Conservation (phyloP, 2,888 invertebrate species). For the Callosobruchus maculatus region DNA sequence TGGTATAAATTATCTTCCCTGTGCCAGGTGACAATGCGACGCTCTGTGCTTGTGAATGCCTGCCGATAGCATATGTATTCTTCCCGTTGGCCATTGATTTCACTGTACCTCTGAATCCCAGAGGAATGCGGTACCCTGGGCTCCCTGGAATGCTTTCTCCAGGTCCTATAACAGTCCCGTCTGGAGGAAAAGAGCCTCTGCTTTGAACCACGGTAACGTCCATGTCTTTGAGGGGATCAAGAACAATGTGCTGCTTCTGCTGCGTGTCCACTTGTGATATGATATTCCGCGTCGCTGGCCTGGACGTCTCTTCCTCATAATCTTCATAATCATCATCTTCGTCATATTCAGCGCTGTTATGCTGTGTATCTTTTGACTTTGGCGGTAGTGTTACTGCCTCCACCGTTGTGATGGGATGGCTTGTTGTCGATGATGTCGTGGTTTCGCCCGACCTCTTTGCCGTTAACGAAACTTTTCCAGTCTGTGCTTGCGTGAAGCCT, state of each 20-base stretch:
- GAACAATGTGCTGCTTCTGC: slow-evolving; percentile 62
- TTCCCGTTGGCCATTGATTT: slow-evolving; percentile 60
- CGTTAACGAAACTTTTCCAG: background rate
- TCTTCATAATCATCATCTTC: slow-evolving; percentile 46
- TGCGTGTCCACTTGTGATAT: slow-evolving; percentile 33
- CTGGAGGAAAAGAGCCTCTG: slow-evolving; percentile 52
- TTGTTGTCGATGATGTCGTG: slow-evolving; percentile 1
- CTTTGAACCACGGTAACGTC: slow-evolving; percentile 61
- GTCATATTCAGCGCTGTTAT: slow-evolving; percentile 27
- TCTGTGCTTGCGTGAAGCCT: slow-evolving; percentile 4
- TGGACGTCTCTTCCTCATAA: slow-evolving; percentile 3
- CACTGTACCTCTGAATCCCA: slow-evolving; percentile 66
- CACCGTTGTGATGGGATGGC: background rate
- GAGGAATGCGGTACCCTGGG: slow-evolving; percentile 59
- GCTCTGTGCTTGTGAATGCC: slow-evolving; percentile 66
- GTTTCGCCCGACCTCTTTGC: background rate
- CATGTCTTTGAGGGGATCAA: slow-evolving; percentile 58
- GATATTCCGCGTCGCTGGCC: slow-evolving; percentile 19
- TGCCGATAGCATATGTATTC: slow-evolving; percentile 58
- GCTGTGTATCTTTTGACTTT: background rate
- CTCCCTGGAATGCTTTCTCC: slow-evolving; percentile 66
- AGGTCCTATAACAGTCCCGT: slow-evolving; percentile 60
- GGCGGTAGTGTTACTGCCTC: background rate
- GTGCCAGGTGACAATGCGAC: slow-evolving; percentile 49
- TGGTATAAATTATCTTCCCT: slow-evolving; percentile 40